phyloP scores from a whole-genome alignment of 2,113 vertebrate species.

The Oenanthe melanoleuca region DNA sequence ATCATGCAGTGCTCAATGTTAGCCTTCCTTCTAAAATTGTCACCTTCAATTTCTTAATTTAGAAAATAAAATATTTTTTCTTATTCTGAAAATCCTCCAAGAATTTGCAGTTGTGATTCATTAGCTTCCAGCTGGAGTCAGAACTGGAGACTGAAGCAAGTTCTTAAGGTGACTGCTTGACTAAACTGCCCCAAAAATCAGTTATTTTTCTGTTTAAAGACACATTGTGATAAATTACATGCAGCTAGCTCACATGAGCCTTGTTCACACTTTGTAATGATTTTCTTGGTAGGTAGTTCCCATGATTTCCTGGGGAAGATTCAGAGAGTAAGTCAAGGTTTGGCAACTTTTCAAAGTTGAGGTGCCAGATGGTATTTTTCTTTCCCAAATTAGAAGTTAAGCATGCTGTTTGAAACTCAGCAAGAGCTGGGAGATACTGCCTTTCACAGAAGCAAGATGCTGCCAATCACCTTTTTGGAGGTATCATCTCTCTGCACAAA shows the following conservation, averaged over 20 bases:
- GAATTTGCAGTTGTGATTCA: not conserved
- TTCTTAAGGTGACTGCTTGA: not conserved
- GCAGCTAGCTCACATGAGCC: slow-evolving; percentile 14
- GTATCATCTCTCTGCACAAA: slow-evolving; percentile 48
- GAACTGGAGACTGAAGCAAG: not conserved
- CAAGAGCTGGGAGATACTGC: slow-evolving; percentile 59
- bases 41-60: slow-evolving; percentile 32
- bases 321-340: slow-evolving; percentile 60
- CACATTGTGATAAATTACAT: slow-evolving; percentile 1
- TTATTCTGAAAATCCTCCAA: not conserved
- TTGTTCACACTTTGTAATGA: slow-evolving; percentile 58
- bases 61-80: not conserved
- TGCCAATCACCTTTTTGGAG: slow-evolving; percentile 57
- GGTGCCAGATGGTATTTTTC: slow-evolving; percentile 71
- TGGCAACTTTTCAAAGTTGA: slow-evolving; percentile 70
- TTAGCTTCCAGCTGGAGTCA: not conserved
- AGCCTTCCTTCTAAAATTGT: not conserved
- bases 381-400: slow-evolving; percentile 71
- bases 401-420: slow-evolving; percentile 58
- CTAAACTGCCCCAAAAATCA: not conserved
- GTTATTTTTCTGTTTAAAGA: slow-evolving; percentile 28
- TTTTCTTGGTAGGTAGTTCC: slow-evolving; percentile 64
- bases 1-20: not conserved
- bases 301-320: slow-evolving; percentile 54
- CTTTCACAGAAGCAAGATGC: slow-evolving; percentile 58